Evolutionary conservation across 2,113 vertebrate species (phyloP).

Genomic region (Ranitomeya imitator): DNA sequence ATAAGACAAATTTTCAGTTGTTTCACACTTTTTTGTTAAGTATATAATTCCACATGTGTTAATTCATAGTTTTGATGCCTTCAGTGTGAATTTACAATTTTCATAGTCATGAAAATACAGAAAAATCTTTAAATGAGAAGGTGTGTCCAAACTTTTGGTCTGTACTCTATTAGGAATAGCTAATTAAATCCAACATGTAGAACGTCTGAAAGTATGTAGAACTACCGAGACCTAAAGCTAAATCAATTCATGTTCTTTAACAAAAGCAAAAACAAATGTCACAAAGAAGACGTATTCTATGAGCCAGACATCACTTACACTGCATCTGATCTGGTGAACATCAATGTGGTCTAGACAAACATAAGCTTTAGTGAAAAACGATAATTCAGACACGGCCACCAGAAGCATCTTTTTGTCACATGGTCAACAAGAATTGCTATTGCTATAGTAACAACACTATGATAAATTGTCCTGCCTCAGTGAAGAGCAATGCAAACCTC

Average conservation of each 20-base stretch:
- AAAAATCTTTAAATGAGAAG: no score
- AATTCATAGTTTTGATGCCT: no score
- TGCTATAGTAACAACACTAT: slow-evolving; percentile 79
- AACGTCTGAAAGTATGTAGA: no score
- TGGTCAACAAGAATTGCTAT: slow-evolving; percentile 71
- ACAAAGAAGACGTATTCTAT: slow-evolving; percentile 71
- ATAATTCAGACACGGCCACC: slow-evolving; percentile 68
- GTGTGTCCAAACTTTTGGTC: no score
- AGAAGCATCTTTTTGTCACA: slow-evolving; percentile 71
- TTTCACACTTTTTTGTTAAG: no score
- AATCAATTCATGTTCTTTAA: neutral
- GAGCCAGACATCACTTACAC: slow-evolving; percentile 66
- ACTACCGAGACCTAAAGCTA: neutral
- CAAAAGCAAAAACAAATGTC: neutral
- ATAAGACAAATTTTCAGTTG: no score
- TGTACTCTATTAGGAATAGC: no score
- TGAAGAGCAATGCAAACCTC: slow-evolving; percentile 77
- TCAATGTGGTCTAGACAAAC: slow-evolving; percentile 68
- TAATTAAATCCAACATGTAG: no score
- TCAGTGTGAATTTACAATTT: no score
- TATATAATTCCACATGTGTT: no score
- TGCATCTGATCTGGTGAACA: slow-evolving; percentile 68
- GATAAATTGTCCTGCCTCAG: slow-evolving; percentile 80
- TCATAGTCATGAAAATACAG: no score
- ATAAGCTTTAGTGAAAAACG: slow-evolving; percentile 62